Evolutionary conservation across 2,113 vertebrate genomes (phyloP), one percentile per base, ranked within the genome.

Genomic region (Cottus gobio): DNA sequence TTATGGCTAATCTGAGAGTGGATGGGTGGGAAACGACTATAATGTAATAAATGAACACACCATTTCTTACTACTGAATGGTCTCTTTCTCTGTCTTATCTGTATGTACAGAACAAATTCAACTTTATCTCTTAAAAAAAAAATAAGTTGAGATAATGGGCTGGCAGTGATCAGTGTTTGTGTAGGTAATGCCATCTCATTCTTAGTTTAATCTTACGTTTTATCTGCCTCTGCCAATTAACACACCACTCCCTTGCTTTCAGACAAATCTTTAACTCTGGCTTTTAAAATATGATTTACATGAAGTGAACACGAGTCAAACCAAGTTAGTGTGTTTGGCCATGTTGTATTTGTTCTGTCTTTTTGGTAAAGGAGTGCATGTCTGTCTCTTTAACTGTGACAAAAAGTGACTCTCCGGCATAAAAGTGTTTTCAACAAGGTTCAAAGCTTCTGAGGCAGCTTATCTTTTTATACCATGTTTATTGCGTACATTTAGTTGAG

Each of bases 171-270:
- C 56, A 8, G 3, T 75, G 42, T 44, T 60, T 72, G 5, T 31
- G 36, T 46, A 24, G 4, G 34, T 42, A 39, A 39, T 34, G 57
- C 9, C 48, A 63, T 71, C 28, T 71, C 2, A 65, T 11, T 39
- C 26, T 50, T 31, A 46, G 30, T 36, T 74, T 77, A 31, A 79
- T 83, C 44, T 69, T 48, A 70, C n/a, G 64, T 71, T 75, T 54
- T 72, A 39, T 82, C 81, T 83, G 30, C 63, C 61, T 63, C 68
- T 71, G 48, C n/a, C 58, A 72, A 73, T 71, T 67, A 64, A 37
- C 2, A 52, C 9, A 58, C 83, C 86, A 74, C 86, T 7, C 89
- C 89, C 86, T 85, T n/a, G n/a, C n/a, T n/a, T 64, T 69, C 12
- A 68, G 58, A 44, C 9, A 4, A 20, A 39, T 22, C 7, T 80